These are phyloP conservation scores for Rhynchomys soricoides DNA, from an alignment of 2,113 vertebrate species.

Conservation along the genomic window DNA sequence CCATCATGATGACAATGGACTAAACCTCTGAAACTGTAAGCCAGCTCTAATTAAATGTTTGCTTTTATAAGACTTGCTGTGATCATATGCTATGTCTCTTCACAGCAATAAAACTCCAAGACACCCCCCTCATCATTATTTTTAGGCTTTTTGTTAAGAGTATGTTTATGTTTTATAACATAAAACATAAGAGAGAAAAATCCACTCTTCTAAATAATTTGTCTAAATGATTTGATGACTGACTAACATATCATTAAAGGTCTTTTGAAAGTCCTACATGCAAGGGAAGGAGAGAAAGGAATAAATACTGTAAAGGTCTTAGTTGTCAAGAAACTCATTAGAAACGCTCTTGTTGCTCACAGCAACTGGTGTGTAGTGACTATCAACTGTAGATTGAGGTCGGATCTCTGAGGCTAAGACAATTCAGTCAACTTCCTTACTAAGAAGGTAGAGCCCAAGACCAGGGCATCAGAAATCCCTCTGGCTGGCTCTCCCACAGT, in stretches of 20 bases:
- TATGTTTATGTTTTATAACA: not conserved
- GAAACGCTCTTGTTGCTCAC: not conserved
- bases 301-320: not conserved
- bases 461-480: not conserved
- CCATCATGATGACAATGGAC: not conserved
- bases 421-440: not conserved
- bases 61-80: not conserved
- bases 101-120: not conserved
- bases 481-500: not conserved
- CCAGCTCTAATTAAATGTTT: not conserved
- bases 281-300: not conserved
- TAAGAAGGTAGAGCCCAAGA: not conserved
- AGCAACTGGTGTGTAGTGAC: not conserved
- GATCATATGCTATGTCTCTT: not conserved
- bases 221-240: not conserved
- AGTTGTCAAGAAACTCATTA: not conserved
- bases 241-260: not conserved
- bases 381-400: not conserved
- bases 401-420: not conserved
- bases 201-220: not conserved
- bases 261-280: not conserved
- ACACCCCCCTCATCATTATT: not conserved
- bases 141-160: not conserved
- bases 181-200: constrained; percentile 39
- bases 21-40: not conserved